Conservation (phyloP, 2,113 vertebrate species). For the Dinomys branickii region DNA sequence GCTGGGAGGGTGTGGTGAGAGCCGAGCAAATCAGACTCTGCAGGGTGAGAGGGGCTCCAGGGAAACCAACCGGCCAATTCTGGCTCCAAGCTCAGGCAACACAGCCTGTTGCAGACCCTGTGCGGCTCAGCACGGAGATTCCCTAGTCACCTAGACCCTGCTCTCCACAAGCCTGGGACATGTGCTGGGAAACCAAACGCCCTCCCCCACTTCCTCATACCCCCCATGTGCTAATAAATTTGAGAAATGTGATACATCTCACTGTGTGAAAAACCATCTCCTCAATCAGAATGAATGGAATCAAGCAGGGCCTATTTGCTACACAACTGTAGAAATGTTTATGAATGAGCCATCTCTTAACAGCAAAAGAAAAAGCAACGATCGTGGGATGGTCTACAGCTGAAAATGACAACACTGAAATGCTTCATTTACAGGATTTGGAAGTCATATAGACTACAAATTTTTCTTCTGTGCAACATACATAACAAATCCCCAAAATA, state of each 20-base stretch:
- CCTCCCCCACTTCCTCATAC: background rate
- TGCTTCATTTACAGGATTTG: slow-evolving; percentile 43
- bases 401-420: slow-evolving; percentile 68
- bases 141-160: background rate
- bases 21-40: too few species aligned
- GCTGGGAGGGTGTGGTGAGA: background rate
- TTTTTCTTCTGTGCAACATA: slow-evolving; percentile 55
- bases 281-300: slow-evolving; percentile 67
- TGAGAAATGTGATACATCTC: slow-evolving; percentile 11
- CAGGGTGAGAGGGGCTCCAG: background rate
- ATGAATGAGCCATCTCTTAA: slow-evolving; percentile 69
- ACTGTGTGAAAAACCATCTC: background rate
- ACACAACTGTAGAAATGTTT: slow-evolving; percentile 75
- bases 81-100: background rate
- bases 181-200: background rate
- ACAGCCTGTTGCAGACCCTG: background rate
- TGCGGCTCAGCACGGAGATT: background rate
- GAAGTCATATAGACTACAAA: slow-evolving; percentile 57
- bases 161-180: slow-evolving; percentile 1
- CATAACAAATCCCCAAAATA: slow-evolving; percentile 75
- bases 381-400: slow-evolving; percentile 68
- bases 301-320: slow-evolving; percentile 73
- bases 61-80: background rate
- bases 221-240: background rate
- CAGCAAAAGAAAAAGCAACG: slow-evolving; percentile 67